These are phyloP conservation scores for Colaptes auratus DNA, from an alignment of 2,113 vertebrate species.

Conservation along the genomic window DNA sequence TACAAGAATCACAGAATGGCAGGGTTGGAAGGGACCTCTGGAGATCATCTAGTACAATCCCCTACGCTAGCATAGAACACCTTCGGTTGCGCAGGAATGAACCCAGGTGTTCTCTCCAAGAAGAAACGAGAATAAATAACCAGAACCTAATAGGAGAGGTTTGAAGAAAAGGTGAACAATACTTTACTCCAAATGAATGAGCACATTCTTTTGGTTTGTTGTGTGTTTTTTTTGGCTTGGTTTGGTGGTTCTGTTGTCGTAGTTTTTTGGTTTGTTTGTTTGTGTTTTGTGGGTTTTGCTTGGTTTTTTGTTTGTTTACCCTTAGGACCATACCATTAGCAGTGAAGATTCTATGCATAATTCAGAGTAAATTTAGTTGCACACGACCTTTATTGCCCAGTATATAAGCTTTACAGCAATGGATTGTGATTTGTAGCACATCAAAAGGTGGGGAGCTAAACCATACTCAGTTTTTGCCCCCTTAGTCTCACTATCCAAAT, in stretches of 20 bases:
- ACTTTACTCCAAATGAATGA: not conserved
- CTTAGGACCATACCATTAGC: not conserved
- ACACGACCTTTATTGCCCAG: not conserved
- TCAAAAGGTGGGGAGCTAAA: not conserved
- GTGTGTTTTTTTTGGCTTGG: not conserved
- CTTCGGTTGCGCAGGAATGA: too few relatives aligned
- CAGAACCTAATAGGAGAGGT: not conserved
- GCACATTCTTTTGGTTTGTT: fast-evolving
- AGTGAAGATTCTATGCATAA: not conserved
- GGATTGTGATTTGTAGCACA: not conserved
- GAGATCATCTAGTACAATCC: too few relatives aligned
- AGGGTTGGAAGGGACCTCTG: too few relatives aligned
- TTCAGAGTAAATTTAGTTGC: not conserved
- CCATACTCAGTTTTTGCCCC: not conserved
- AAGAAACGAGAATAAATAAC: not conserved
- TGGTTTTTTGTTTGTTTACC: not conserved
- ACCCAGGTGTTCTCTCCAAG: too few relatives aligned
- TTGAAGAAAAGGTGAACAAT: not conserved
- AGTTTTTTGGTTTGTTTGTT: not conserved
- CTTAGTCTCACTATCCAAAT: not conserved
- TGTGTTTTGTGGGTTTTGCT: too few relatives aligned
- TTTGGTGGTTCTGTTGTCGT: fast-evolving
- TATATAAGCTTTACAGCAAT: not conserved
- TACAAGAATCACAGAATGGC: not conserved
- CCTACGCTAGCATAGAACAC: too few relatives aligned